Percentiles rank a stretch among this genome's conserved stretches.
Evolutionary conservation across 1,140 invertebrate species (phyloP).

Genomic region (Eumaeus atala): DNA sequence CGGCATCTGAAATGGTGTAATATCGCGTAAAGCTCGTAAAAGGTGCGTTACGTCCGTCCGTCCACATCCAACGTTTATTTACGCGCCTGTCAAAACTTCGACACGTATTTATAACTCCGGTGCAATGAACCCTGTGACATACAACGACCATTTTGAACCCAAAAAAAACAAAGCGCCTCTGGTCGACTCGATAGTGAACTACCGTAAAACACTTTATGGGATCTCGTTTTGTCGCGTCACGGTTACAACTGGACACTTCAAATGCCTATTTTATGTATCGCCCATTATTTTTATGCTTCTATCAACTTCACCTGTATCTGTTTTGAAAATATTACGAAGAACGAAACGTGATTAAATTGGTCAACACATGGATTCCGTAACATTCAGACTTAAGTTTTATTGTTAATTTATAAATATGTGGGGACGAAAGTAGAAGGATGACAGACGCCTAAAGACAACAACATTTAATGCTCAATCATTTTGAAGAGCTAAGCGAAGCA

Average conservation of each 20-base stretch:
- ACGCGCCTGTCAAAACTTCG: constrained; percentile 64
- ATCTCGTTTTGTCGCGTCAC: constrained; percentile 27
- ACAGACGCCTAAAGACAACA: too few species aligned
- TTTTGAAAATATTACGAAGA: too few species aligned
- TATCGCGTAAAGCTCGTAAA: constrained; percentile 31
- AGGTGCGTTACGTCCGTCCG: constrained; percentile 35
- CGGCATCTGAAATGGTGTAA: constrained; percentile 32
- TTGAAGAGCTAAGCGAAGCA: too few species aligned
- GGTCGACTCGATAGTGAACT: constrained; percentile 37
- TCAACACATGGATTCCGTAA: too few species aligned
- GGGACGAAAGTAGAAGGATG: too few species aligned
- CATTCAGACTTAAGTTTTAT: too few species aligned
- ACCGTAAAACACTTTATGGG: constrained; percentile 48
- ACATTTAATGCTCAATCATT: too few species aligned
- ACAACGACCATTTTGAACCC: constrained; percentile 1
- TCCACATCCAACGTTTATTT: constrained; percentile 51
- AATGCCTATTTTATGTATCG: not conserved
- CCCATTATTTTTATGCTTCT: too few species aligned
- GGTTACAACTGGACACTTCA: constrained; percentile 4
- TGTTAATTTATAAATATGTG: too few species aligned
- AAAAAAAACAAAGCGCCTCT: constrained; percentile 36
- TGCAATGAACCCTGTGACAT: constrained; percentile 17
- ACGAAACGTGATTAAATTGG: too few species aligned
- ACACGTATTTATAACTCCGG: constrained; percentile 62
- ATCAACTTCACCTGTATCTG: too few species aligned